phyloP scores from a whole-genome alignment of 1,140 invertebrate genomes.

The Portunus trituberculatus region DNA sequence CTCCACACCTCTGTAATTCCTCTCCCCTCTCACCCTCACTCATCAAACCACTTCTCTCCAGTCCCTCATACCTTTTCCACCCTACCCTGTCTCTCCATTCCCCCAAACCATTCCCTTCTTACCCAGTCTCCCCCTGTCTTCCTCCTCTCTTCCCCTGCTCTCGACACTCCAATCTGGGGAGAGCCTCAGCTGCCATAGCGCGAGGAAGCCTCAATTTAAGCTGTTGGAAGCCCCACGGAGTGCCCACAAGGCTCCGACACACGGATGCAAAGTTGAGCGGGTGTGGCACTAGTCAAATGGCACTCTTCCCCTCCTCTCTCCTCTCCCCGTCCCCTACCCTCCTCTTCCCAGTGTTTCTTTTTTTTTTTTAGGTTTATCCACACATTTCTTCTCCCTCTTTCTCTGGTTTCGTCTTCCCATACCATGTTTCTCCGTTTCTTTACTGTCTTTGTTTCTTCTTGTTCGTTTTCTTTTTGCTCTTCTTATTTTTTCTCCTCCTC shows the following conservation, averaged over 20 bases:
- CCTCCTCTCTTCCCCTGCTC: too few species aligned
- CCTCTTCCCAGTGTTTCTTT: not conserved
- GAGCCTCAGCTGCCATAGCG: not conserved
- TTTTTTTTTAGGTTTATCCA: not conserved
- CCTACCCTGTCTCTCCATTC: too few species aligned
- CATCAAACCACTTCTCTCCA: not conserved
- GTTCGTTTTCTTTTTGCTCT: too few species aligned
- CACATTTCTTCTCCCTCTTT: not conserved
- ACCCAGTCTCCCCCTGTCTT: too few species aligned
- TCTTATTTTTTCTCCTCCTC: too few species aligned
- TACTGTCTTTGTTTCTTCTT: not conserved
- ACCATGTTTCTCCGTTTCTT: not conserved
- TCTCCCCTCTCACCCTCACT: too few species aligned
- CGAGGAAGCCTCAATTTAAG: slow-evolving; percentile 21
- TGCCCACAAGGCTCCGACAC: not conserved
- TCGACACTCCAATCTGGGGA: not conserved
- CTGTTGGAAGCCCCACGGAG: not conserved
- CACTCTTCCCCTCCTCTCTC: not conserved
- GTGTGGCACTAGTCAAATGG: not conserved
- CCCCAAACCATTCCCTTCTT: not conserved
- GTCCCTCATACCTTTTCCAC: not conserved
- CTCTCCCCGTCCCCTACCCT: not conserved
- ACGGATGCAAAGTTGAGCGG: not conserved
- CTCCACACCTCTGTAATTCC: not conserved
- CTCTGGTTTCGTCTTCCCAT: not conserved